Evolutionary conservation across 2,888 invertebrate genomes (phyloP).

Genomic region (Polietes domitor): DNA sequence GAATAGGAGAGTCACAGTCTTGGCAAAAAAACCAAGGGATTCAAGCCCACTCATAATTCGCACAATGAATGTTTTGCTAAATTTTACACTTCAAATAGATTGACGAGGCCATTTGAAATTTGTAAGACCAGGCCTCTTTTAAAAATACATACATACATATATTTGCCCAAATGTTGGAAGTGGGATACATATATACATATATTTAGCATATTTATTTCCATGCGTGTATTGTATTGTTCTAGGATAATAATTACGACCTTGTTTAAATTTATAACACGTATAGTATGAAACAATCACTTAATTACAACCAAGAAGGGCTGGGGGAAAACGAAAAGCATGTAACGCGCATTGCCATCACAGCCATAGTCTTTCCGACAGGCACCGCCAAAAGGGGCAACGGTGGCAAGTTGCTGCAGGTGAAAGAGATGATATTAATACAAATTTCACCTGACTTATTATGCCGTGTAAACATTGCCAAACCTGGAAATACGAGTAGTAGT

Average conservation of each 20-base stretch:
- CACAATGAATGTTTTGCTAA: constrained; percentile 6
- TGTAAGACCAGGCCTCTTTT: background rate
- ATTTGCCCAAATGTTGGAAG: background rate
- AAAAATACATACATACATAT: background rate
- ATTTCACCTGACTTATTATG: constrained; percentile 10
- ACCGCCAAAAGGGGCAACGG: background rate
- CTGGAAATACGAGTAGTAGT: background rate
- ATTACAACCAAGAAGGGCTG: background rate
- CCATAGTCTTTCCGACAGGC: no score
- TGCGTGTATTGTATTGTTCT: constrained; percentile 13
- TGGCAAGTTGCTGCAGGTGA: background rate
- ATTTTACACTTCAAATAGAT: background rate
- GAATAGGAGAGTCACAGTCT: no score
- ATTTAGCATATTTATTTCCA: background rate
- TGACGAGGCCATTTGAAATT: constrained; percentile 7
- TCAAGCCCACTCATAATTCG: background rate
- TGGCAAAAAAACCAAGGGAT: no score
- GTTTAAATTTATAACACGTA: constrained; percentile 53
- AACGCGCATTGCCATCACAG: constrained; percentile 10
- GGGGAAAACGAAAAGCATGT: constrained; percentile 13
- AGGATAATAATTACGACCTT: constrained; percentile 25
- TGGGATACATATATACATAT: no score
- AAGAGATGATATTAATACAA: background rate
- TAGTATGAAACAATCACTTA: constrained; percentile 47
- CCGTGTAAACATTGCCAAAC: background rate